These are phyloP conservation scores for Aporophyla nigra DNA, from an alignment of 2,888 invertebrate genomes.

Conservation along the genomic window DNA sequence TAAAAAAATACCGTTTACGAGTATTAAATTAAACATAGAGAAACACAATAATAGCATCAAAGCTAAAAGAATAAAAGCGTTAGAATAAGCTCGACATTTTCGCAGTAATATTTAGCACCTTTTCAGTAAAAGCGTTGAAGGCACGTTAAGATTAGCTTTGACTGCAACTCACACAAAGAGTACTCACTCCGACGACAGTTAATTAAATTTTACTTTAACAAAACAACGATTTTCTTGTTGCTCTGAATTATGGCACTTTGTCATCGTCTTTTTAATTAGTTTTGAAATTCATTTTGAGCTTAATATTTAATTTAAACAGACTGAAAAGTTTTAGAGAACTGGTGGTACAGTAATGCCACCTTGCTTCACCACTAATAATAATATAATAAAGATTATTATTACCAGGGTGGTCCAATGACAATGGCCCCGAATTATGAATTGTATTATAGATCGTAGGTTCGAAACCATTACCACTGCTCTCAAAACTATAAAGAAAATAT, in stretches of 20 bases:
- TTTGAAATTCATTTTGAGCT: background rate
- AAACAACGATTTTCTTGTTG: slow-evolving; percentile 11
- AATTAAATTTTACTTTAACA: slow-evolving; percentile 43
- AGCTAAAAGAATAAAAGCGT: background rate
- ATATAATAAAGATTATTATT: too few species aligned
- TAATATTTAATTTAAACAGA: background rate
- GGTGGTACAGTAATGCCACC: background rate
- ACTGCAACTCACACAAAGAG: slow-evolving; percentile 34
- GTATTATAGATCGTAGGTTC: too few species aligned
- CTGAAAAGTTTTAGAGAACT: too few species aligned
- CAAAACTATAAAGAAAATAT: background rate
- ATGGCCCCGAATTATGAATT: too few species aligned
- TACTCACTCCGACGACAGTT: background rate
- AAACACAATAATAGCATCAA: background rate
- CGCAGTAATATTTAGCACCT: slow-evolving; percentile 7
- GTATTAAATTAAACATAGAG: background rate
- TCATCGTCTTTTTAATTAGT: slow-evolving; percentile 13
- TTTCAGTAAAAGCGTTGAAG: slow-evolving; percentile 23
- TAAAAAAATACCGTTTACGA: background rate
- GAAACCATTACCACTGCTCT: background rate
- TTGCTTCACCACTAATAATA: too few species aligned
- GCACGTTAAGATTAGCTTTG: slow-evolving; percentile 31
- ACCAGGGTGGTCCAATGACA: too few species aligned
- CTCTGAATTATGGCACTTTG: slow-evolving; percentile 26
- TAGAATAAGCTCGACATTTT: background rate